Conservation (phyloP, 2,888 invertebrate genomes). For the Drosophila rubida region DNA sequence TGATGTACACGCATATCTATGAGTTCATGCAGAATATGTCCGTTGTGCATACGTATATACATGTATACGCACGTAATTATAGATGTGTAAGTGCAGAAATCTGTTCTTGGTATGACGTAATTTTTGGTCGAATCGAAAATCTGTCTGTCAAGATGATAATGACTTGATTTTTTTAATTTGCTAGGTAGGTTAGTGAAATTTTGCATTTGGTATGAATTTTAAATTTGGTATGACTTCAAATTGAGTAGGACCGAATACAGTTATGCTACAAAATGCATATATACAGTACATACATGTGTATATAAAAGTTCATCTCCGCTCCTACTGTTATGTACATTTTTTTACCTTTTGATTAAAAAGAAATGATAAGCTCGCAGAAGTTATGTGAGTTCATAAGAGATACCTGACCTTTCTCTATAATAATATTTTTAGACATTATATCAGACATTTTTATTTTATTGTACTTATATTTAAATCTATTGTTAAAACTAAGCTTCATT, state of each 20-base stretch:
- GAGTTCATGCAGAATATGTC: neutral
- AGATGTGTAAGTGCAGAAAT: neutral
- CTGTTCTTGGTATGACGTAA: slow-evolving; percentile 42
- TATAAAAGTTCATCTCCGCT: too few species aligned
- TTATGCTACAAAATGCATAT: too few species aligned
- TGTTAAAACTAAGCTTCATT: too few species aligned
- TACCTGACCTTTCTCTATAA: too few species aligned
- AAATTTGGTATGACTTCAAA: slow-evolving; percentile 1
- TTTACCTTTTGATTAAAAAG: neutral
- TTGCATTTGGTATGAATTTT: neutral
- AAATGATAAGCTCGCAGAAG: too few species aligned
- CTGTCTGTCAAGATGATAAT: neutral
- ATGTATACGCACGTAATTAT: neutral
- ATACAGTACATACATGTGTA: neutral
- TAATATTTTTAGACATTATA: too few species aligned
- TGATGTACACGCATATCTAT: too few species aligned
- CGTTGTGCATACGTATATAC: neutral
- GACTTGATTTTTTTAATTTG: slow-evolving; percentile 18
- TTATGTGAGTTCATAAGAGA: too few species aligned
- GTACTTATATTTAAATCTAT: too few species aligned
- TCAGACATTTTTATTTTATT: too few species aligned
- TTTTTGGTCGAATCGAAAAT: slow-evolving; percentile 15
- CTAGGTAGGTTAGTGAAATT: slow-evolving; percentile 17
- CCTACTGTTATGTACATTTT: neutral
- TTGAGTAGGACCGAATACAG: too few species aligned